Conservation (phyloP, 2,113 vertebrate genomes). For the Alaudala cheleensis region DNA sequence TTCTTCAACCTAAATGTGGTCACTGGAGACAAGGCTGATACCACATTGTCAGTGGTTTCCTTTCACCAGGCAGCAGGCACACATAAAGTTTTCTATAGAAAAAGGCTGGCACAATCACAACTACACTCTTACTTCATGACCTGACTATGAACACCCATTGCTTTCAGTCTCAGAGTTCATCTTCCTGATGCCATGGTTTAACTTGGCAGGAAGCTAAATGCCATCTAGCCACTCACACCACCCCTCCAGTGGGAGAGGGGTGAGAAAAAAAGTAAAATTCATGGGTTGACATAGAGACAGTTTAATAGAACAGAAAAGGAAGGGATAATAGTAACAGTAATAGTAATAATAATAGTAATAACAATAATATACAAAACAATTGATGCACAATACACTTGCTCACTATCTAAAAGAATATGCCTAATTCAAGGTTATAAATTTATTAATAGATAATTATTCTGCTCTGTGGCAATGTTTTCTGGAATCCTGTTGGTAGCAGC, state of each 20-base stretch:
- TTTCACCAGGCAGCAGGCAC: not conserved
- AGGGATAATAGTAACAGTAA: not conserved
- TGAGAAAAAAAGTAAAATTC: not conserved
- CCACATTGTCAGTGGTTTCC: not conserved
- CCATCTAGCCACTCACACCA: accelerated
- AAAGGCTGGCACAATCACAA: not conserved
- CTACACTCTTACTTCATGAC: not conserved
- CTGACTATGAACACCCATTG: not conserved
- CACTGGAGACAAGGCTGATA: not conserved
- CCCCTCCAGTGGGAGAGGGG: not conserved
- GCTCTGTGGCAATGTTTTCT: not conserved
- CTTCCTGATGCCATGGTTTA: not conserved
- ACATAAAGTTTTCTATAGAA: not conserved
- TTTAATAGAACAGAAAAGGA: not conserved
- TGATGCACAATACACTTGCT: not conserved
- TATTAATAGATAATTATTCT: not conserved
- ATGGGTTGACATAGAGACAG: not conserved
- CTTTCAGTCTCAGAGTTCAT: not conserved
- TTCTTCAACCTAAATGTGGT: not conserved
- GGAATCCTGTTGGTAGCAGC: not conserved
- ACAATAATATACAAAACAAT: not conserved
- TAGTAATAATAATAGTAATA: not conserved
- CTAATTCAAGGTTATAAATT: not conserved
- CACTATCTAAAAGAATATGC: not conserved
- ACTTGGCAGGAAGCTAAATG: not conserved